Evolutionary conservation across 2,113 vertebrate species (phyloP), one percentile per base, ranked within the genome.

Genomic region (Pygoscelis adeliae): DNA sequence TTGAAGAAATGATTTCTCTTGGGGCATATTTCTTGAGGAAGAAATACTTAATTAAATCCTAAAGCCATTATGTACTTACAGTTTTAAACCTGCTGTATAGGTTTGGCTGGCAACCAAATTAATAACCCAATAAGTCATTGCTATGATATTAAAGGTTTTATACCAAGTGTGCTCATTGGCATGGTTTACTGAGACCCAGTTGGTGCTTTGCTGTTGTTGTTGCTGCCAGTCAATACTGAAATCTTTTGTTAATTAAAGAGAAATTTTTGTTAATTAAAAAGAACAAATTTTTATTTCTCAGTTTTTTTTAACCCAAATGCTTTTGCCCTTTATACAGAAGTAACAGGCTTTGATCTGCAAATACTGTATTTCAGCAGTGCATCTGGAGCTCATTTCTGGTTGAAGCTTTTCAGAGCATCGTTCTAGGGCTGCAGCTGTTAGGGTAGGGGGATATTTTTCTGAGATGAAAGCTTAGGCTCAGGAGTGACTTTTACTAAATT

Each of bases 381-480:
- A 94, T 94, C 96, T 95, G 95, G 89, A 96, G 81, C 55, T 96
- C 67, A 56, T 93, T 96, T 95, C 79, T 95, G 71, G 55, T 52
- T 72, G 83, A 85, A 87, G 49, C 87, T 83, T 89, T 95, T 94
- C 67, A 92, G 89, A 81, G 55, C 50, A 58, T 83, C 22, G 0
- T 92, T 92, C 56, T 91, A 62, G 61, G 63, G 22, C 89, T 95
- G 58, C 70, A 93, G 93, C 84, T 96, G 87, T 94, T 88, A 42
- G 89, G 77, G 55, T 50, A 76, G 50, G 42, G 86, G 53, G 66
- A 77, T 91, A 55, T 83, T 94, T 94, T 88, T 85, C 46, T 58
- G 49, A 87, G 63, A 94, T 88, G 74, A 97, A 96, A 94, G 89
- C 84, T 90, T 77, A 55, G 87, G 23, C 78, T 91, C 53, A 89